Evolutionary conservation across 2,797 vertebrate genomes (phyloP).

Genomic region (Xyrichtys novacula): DNA sequence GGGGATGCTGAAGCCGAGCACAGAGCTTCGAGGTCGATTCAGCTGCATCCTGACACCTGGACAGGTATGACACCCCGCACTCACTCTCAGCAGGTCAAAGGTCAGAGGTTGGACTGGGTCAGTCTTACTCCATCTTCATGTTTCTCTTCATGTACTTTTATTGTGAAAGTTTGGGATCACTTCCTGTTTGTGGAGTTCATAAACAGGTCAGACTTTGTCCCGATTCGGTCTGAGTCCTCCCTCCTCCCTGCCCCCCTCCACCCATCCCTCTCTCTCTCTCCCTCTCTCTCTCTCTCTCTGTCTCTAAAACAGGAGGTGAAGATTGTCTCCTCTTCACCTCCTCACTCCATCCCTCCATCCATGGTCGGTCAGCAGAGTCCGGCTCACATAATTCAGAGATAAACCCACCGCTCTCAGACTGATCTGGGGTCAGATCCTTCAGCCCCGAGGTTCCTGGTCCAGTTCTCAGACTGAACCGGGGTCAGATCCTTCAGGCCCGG

Average conservation of each 20-base stretch:
- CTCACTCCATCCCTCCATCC: background rate
- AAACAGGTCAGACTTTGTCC: background rate
- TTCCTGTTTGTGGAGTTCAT: slow-evolving; percentile 1
- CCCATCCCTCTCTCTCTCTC: slow-evolving; percentile 6
- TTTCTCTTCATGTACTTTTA: background rate
- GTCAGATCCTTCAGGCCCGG: too few relatives aligned
- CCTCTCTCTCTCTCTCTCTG: background rate
- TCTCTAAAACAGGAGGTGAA: too few relatives aligned
- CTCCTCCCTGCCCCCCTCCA: slow-evolving; percentile 38
- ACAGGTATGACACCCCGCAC: background rate
- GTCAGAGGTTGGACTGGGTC: background rate
- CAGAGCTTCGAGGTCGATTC: slow-evolving; percentile 74
- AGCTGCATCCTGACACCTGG: slow-evolving; percentile 23
- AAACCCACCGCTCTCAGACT: background rate
- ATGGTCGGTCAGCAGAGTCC: background rate
- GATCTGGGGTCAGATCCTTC: background rate
- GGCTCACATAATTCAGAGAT: background rate
- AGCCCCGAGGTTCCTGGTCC: too few relatives aligned
- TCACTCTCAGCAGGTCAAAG: background rate
- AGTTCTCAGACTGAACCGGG: too few relatives aligned
- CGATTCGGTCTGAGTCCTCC: background rate
- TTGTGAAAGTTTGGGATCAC: slow-evolving; percentile 11
- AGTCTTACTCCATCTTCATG: background rate
- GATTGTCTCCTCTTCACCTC: background rate
- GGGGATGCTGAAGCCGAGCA: slow-evolving; percentile 59